A percentile compares a stretch with the other conserved stretches of the same genome.
Evolutionary conservation across 1,140 invertebrate species (phyloP).

Genomic region (Probaryconus sp.): DNA sequence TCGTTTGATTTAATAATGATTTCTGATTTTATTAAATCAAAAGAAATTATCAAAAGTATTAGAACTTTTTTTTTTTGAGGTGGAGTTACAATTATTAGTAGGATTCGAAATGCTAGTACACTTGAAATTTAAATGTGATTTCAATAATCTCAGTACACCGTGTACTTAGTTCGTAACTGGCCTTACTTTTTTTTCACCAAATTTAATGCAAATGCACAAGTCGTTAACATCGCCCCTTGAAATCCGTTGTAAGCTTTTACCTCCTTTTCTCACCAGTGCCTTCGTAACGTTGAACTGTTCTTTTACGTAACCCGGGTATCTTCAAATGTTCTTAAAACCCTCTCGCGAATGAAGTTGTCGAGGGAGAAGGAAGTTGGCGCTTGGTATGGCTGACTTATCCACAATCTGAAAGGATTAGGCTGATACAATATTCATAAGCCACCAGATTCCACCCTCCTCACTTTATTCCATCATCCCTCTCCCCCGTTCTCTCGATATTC

Average conservation of each 20-base stretch:
- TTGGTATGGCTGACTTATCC: constrained; percentile 69
- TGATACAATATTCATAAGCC: constrained; percentile 76
- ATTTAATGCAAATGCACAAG: constrained; percentile 44
- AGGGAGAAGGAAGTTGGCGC: constrained; percentile 19
- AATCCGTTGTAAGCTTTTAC: constrained; percentile 48
- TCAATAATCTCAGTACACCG: too few species aligned
- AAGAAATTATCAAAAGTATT: too few species aligned
- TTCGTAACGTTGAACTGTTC: constrained; percentile 37
- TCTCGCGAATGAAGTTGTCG: constrained; percentile 59
- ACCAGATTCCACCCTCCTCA: constrained; percentile 43
- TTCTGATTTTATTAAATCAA: too few species aligned
- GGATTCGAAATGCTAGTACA: too few species aligned
- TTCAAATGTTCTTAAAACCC: constrained; percentile 62
- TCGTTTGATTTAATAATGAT: too few species aligned
- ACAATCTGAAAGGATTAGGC: constrained; percentile 73
- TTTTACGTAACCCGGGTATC: constrained; percentile 41
- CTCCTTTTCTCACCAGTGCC: constrained; percentile 17
- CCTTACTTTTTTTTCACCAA: constrained; percentile 1
- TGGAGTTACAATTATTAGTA: too few species aligned
- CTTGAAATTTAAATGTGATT: too few species aligned
- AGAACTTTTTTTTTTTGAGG: too few species aligned
- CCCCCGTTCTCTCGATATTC: constrained; percentile 44
- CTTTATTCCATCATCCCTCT: constrained; percentile 48
- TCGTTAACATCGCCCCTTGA: constrained; percentile 37
- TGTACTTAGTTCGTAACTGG: constrained; percentile 8